Percentiles rank a stretch among this genome's conserved stretches.
These are phyloP conservation scores for Heliconius cydno DNA, from an alignment of 2,888 invertebrate genomes.

Conservation along the genomic window DNA sequence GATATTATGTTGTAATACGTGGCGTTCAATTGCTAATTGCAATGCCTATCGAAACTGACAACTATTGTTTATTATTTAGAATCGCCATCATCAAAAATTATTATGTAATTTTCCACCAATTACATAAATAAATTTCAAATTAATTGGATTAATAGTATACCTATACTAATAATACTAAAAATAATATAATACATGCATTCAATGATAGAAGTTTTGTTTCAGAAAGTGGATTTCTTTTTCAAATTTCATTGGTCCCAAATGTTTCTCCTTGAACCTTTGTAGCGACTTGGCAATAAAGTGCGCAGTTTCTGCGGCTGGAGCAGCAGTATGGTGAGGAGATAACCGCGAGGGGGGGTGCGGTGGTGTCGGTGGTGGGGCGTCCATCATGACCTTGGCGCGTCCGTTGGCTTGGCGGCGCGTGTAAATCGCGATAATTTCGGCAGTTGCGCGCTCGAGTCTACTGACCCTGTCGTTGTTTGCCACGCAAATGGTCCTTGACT, in stretches of 20 bases:
- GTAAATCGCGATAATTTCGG: conserved; percentile 81
- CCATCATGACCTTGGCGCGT: conserved; percentile 75
- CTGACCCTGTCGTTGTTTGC: conserved; percentile 80
- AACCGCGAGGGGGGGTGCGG: conserved; percentile 36
- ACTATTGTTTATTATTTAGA: neutral
- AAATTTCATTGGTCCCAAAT: conserved; percentile 20
- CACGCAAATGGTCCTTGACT: conserved; percentile 81
- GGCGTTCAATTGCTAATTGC: neutral
- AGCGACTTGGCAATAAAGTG: conserved; percentile 30
- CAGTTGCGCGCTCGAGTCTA: conserved; percentile 75
- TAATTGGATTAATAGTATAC: neutral
- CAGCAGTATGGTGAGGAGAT: conserved; percentile 36
- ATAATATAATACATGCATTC: neutral
- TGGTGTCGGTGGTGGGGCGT: conserved; percentile 45
- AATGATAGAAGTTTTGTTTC: neutral
- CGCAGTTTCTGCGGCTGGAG: conserved; percentile 46
- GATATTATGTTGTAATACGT: neutral
- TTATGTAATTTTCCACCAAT: neutral
- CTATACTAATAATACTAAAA: neutral
- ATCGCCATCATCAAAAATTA: neutral
- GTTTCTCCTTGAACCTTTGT: conserved; percentile 27
- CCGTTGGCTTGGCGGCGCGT: conserved; percentile 78
- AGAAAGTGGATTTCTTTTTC: conserved; percentile 14
- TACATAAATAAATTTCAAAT: neutral
- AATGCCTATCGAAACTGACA: neutral